Percentiles rank a stretch among this genome's conserved stretches.
phyloP scores from a whole-genome alignment of 2,888 invertebrate species.

The Incurvaria masculella region DNA sequence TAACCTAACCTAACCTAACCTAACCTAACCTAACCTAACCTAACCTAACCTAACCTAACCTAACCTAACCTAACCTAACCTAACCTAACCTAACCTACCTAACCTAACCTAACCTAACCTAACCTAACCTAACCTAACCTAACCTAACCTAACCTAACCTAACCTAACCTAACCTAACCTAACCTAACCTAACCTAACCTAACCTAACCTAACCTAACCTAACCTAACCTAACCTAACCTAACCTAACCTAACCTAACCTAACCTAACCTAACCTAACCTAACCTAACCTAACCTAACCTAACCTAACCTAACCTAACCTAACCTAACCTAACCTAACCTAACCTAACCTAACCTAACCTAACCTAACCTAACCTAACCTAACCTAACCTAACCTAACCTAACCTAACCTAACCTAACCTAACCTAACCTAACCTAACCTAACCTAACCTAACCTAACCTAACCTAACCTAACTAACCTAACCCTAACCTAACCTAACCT shows the following conservation, averaged over 20 bases:
- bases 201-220: constrained; percentile 3
- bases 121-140: constrained; percentile 2
- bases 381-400: constrained; percentile 7
- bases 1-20: constrained; percentile 5
- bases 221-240: constrained; percentile 3
- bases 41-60: constrained; percentile 5
- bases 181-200: constrained; percentile 3
- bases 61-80: constrained; percentile 5
- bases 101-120: constrained; percentile 3
- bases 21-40: constrained; percentile 5
- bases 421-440: constrained; percentile 7
- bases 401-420: constrained; percentile 7
- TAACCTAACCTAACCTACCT: constrained; percentile 1
- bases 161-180: constrained; percentile 3
- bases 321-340: constrained; percentile 3
- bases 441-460: constrained; percentile 7
- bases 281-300: constrained; percentile 3
- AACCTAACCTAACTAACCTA: constrained; percentile 6
- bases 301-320: constrained; percentile 3
- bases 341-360: constrained; percentile 3
- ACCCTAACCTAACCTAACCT: constrained; percentile 6
- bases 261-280: constrained; percentile 3
- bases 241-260: constrained; percentile 3
- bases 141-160: constrained; percentile 3
- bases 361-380: constrained; percentile 5